phyloP scores from a whole-genome alignment of 2,888 invertebrate genomes.

The Nephrocerus scutellatus region DNA sequence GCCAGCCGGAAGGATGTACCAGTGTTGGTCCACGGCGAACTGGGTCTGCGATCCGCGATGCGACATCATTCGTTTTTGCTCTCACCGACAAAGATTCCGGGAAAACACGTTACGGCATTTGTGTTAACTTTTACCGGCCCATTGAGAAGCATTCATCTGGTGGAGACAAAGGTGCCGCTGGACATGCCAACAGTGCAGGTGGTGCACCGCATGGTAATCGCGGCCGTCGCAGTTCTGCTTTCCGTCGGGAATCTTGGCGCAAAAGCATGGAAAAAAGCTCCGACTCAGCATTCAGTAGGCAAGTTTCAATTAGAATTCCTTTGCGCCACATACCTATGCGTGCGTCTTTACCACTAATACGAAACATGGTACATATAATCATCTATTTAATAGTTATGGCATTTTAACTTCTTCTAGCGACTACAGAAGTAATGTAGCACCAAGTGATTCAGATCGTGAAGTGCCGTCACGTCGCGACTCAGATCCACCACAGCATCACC shows the following conservation, averaged over 20 bases:
- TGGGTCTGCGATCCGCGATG: constrained; percentile 66
- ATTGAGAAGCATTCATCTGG: constrained; percentile 58
- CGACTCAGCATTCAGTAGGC: constrained; percentile 91
- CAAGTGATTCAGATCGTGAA: constrained; percentile 84
- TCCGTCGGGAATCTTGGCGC: constrained; percentile 81
- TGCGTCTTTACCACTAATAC: too few relatives aligned
- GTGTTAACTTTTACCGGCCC: constrained; percentile 96
- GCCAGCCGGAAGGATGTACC: constrained; percentile 98
- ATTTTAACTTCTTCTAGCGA: constrained; percentile 63
- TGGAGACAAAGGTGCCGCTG: constrained; percentile 19
- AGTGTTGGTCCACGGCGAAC: constrained; percentile 83
- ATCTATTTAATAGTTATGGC: constrained; percentile 47
- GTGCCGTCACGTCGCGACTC: constrained; percentile 68
- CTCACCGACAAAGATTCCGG: constrained; percentile 98
- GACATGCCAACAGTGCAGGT: constrained; percentile 29
- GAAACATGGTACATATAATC: constrained; percentile 27
- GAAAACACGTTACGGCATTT: constrained; percentile 90
- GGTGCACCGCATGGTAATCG: constrained; percentile 32
- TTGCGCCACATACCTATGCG: too few relatives aligned
- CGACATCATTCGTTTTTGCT: constrained; percentile 95
- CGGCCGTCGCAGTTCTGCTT: constrained; percentile 49
- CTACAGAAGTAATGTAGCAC: constrained; percentile 85
- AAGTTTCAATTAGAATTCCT: too few relatives aligned
- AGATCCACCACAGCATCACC: constrained; percentile 49
- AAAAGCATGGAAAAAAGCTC: constrained; percentile 89